Evolutionary conservation across 2,797 vertebrate genomes (phyloP).

Genomic region (Lophotriccus pileatus): DNA sequence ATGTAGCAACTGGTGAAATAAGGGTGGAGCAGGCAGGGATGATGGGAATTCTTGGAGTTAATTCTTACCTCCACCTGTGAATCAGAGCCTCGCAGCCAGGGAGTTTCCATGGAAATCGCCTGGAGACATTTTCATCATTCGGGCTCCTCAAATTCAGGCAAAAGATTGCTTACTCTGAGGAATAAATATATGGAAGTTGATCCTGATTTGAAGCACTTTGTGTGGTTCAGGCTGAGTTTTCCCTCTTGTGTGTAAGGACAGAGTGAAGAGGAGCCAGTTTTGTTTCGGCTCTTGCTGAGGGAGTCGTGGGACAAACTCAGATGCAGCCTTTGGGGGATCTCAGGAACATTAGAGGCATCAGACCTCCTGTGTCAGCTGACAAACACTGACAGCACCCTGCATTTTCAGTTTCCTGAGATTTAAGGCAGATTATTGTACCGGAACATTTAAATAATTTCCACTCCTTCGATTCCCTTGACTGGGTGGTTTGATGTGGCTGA

Average conservation of each 20-base stretch:
- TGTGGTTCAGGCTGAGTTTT: background rate
- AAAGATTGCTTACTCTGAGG: background rate
- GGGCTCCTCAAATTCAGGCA: background rate
- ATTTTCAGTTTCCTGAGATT: background rate
- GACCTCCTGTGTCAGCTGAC: background rate
- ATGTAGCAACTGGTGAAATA: background rate
- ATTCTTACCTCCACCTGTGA: background rate
- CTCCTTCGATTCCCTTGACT: background rate
- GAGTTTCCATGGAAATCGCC: background rate
- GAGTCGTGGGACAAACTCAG: accelerated
- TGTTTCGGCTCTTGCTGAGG: accelerated
- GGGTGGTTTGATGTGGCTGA: background rate
- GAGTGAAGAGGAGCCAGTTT: background rate
- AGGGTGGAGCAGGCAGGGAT: conserved; percentile 8
- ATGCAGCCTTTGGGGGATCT: background rate
- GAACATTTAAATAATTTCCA: background rate
- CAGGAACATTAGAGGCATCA: accelerated
- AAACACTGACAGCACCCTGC: background rate
- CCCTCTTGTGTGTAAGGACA: background rate
- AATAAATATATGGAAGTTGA: background rate
- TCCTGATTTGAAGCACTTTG: background rate
- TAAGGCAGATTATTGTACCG: background rate
- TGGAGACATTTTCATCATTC: background rate
- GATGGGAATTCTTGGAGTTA: background rate
- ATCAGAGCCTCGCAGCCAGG: conserved; percentile 8